These are phyloP conservation scores for Cloeon dipterum DNA, from an alignment of 2,888 invertebrate genomes.

Conservation along the genomic window DNA sequence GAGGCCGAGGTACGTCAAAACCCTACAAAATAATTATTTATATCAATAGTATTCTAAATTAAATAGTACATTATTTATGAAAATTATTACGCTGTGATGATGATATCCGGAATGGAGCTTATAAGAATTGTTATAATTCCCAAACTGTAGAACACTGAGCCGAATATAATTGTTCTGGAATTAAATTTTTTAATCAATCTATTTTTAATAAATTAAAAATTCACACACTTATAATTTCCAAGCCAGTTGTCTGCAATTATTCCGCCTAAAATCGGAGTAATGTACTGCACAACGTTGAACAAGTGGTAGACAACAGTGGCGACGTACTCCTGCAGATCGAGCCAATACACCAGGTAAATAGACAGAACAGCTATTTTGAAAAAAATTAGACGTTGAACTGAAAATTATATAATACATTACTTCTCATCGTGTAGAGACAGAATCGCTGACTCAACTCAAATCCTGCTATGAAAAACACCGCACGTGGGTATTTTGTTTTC, in stretches of 20 bases:
- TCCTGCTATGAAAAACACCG: conserved; percentile 78
- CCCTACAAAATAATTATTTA: conserved; percentile 25
- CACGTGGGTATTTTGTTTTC: conserved; percentile 46
- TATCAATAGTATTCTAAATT: too few species aligned
- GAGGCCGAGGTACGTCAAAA: conserved; percentile 39
- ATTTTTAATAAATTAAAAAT: too few species aligned
- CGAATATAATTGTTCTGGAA: too few species aligned
- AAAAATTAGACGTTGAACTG: conserved; percentile 3
- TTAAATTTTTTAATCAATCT: too few species aligned
- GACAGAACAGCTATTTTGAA: conserved; percentile 29
- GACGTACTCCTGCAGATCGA: conserved; percentile 23
- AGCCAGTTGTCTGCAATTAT: conserved; percentile 37
- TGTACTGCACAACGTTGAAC: conserved; percentile 36
- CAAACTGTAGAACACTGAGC: too few species aligned
- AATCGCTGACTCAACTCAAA: conserved; percentile 98
- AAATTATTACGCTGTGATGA: too few species aligned
- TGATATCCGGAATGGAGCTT: conserved; percentile 1
- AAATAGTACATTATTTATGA: too few species aligned
- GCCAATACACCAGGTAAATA: conserved; percentile 31
- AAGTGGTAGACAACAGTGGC: conserved; percentile 33
- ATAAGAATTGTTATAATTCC: too few species aligned
- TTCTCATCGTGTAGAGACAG: conserved; percentile 76
- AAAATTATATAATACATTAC: neutral
- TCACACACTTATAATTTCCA: conserved; percentile 29
- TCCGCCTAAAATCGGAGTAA: conserved; percentile 38